Conservation (phyloP, 2,113 vertebrate genomes). For the Xenopus borealis region DNA sequence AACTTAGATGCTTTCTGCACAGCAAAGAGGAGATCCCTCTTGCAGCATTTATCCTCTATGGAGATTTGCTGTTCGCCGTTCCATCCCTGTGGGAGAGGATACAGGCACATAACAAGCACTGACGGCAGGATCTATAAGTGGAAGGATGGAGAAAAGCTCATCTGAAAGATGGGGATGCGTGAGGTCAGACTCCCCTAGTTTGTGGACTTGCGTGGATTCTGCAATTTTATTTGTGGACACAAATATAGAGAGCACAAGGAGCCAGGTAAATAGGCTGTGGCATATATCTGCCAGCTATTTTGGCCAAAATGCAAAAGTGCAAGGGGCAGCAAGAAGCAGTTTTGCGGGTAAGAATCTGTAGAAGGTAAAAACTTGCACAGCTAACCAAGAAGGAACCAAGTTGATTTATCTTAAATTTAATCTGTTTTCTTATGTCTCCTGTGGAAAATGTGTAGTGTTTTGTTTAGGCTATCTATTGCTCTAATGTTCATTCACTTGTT, state of each 20-base stretch:
- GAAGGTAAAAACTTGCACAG: neutral
- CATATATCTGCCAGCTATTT: neutral
- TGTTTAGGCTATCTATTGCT: too few relatives aligned
- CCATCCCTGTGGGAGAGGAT: slow-evolving; percentile 58
- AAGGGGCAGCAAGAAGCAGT: slow-evolving; percentile 33
- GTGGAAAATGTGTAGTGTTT: too few relatives aligned
- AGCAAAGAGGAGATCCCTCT: slow-evolving; percentile 52
- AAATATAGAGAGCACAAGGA: neutral
- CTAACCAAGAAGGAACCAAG: too few relatives aligned
- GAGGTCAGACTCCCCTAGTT: slow-evolving; percentile 16
- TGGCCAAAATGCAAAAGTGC: slow-evolving; percentile 41
- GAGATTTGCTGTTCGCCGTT: slow-evolving; percentile 54
- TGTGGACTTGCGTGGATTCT: slow-evolving; percentile 1
- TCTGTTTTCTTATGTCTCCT: too few relatives aligned
- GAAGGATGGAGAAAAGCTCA: slow-evolving; percentile 40
- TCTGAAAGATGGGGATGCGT: slow-evolving; percentile 9
- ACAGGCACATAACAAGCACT: slow-evolving; percentile 47
- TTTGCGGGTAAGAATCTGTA: slow-evolving; percentile 10
- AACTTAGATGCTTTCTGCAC: slow-evolving; percentile 32
- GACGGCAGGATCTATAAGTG: slow-evolving; percentile 45
- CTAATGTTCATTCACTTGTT: too few relatives aligned
- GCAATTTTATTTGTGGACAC: neutral
- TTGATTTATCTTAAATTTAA: too few relatives aligned
- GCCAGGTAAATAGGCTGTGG: slow-evolving; percentile 15
- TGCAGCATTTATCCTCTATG: slow-evolving; percentile 53